Evolutionary conservation across 2,113 vertebrate species (phyloP).

Genomic region (Prunella himalayana): DNA sequence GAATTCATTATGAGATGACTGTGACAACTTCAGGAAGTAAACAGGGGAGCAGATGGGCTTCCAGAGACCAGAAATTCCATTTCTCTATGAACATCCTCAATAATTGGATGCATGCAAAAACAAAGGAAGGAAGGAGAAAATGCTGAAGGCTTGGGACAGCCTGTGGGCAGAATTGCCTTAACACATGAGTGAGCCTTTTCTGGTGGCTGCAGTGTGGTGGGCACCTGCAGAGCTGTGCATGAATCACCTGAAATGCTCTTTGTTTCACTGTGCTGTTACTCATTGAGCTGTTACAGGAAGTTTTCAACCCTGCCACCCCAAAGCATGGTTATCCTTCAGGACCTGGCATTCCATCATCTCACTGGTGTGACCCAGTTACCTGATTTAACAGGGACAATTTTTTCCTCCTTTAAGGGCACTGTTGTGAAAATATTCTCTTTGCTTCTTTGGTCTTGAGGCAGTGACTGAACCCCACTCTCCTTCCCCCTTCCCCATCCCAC

Average conservation of each 20-base stretch:
- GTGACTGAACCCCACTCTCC: neutral
- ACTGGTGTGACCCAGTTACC: neutral
- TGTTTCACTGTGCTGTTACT: neutral
- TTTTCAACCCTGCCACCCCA: neutral
- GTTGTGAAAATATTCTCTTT: neutral
- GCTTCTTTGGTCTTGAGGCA: neutral
- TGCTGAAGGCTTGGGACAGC: neutral
- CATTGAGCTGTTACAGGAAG: neutral
- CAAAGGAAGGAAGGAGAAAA: neutral
- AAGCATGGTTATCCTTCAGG: neutral
- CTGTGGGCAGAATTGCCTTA: neutral
- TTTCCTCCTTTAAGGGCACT: neutral
- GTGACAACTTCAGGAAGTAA: constrained; percentile 36
- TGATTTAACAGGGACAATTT: neutral
- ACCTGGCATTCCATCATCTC: neutral
- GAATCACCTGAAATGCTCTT: neutral
- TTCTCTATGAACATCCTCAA: neutral
- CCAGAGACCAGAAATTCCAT: neutral
- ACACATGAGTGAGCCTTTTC: neutral
- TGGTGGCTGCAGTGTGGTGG: neutral
- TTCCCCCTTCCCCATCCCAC: neutral
- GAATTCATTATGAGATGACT: neutral
- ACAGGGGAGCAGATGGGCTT: constrained; percentile 39
- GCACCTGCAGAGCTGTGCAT: neutral
- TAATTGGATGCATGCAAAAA: neutral